Conservation (phyloP, 1,140 invertebrate genomes). For the Drosophila pandora region DNA sequence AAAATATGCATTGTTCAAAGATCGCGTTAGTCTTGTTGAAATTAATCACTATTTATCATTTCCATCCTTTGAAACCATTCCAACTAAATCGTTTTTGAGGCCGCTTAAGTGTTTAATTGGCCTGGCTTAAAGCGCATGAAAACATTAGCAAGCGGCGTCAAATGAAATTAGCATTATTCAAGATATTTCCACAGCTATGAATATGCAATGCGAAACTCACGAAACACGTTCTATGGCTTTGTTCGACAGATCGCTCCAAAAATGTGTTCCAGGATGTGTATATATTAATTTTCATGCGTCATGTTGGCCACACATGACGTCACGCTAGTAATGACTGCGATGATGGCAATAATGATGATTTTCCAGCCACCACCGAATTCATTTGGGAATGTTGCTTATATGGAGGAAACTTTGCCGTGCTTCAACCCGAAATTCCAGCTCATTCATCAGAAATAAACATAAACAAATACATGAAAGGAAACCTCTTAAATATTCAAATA, state of each 20-base stretch:
- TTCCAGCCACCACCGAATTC: conserved; percentile 28
- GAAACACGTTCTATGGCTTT: conserved; percentile 32
- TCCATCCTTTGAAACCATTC: background rate
- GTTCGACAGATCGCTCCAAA: conserved; percentile 6
- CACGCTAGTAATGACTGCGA: conserved; percentile 41
- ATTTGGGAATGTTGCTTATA: conserved; percentile 31
- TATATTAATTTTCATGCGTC: conserved; percentile 63
- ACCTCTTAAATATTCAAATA: conserved; percentile 10
- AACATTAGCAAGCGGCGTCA: conserved; percentile 6
- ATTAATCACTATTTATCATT: conserved; percentile 2
- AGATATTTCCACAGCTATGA: conserved; percentile 49
- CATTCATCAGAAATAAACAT: conserved; percentile 45
- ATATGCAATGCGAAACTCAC: conserved; percentile 56
- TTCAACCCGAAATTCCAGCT: conserved; percentile 39
- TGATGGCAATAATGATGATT: conserved; percentile 22
- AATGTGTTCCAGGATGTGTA: conserved; percentile 15
- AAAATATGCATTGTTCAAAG: background rate
- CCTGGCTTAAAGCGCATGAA: background rate
- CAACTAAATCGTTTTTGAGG: background rate
- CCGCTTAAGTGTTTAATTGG: conserved; percentile 1
- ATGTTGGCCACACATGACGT: conserved; percentile 56
- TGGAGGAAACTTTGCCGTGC: conserved; percentile 33
- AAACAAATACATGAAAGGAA: conserved; percentile 13
- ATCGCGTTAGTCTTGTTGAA: no score
- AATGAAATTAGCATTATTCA: conserved; percentile 66